Percentiles rank a stretch among this genome's conserved stretches.
These are phyloP conservation scores for Dicentrarchus labrax DNA, from an alignment of 2,113 vertebrate species.

Conservation along the genomic window DNA sequence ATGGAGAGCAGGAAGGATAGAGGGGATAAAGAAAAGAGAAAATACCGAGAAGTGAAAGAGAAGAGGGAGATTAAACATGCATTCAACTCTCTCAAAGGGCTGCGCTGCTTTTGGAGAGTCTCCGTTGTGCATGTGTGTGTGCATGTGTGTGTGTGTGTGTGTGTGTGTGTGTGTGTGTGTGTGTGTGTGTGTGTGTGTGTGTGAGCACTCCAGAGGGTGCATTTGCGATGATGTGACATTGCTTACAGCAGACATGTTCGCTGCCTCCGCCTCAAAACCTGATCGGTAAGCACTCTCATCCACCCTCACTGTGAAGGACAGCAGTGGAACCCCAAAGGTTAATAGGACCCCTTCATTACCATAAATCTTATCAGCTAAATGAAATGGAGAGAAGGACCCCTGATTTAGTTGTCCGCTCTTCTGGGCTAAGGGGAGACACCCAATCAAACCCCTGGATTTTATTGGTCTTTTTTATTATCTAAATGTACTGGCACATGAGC, in stretches of 20 bases:
- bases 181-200: conserved; percentile 15
- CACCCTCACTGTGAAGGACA: conserved; percentile 76
- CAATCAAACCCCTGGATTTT: conserved; percentile 84
- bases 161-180: conserved; percentile 34
- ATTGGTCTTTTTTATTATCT: conserved; percentile 86
- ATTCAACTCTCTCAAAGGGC: conserved; percentile 70
- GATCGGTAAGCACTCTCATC: conserved; percentile 63
- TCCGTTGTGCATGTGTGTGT: conserved; percentile 21
- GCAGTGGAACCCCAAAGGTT: conserved; percentile 79
- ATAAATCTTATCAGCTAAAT: conserved; percentile 88
- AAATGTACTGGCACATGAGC: conserved; percentile 82
- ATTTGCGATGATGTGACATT: conserved; percentile 62
- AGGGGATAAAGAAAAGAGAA: conserved; percentile 70
- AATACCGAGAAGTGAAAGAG: conserved; percentile 60
- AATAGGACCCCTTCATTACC: conserved; percentile 82
- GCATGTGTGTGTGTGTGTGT: conserved; percentile 34
- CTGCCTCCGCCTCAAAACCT: conserved; percentile 38
- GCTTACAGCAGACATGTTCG: conserved; percentile 53
- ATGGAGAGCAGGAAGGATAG: conserved; percentile 73
- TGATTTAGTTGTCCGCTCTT: conserved; percentile 77
- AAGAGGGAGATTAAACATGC: conserved; percentile 76
- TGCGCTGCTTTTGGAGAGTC: conserved; percentile 54
- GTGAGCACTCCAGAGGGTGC: conserved; percentile 32
- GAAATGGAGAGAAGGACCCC: conserved; percentile 81
- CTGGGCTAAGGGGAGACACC: conserved; percentile 75